Percentiles rank a stretch among this genome's conserved stretches.
These are phyloP conservation scores for Morpho helenor DNA, from an alignment of 2,888 invertebrate species.

Conservation along the genomic window DNA sequence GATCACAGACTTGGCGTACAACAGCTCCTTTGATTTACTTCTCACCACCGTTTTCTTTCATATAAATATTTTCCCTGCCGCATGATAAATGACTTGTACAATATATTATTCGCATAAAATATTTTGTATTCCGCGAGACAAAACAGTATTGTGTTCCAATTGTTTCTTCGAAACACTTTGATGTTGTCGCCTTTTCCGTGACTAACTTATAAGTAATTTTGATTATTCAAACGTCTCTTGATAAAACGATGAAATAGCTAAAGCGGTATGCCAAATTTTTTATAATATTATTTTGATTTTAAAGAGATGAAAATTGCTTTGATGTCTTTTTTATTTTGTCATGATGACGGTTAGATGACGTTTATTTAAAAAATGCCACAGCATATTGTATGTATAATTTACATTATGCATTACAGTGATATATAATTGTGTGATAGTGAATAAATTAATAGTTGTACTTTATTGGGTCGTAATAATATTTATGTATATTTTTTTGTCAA, in stretches of 20 bases:
- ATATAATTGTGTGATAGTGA: neutral
- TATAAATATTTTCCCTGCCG: slow-evolving; percentile 35
- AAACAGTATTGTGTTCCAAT: slow-evolving; percentile 30
- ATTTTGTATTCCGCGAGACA: slow-evolving; percentile 30
- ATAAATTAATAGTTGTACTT: too few species aligned
- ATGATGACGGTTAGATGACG: slow-evolving; percentile 6
- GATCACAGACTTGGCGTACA: slow-evolving; percentile 60
- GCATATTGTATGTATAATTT: neutral
- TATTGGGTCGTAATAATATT: too few species aligned
- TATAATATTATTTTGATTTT: slow-evolving; percentile 15
- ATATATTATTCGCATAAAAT: slow-evolving; percentile 25
- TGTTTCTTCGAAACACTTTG: slow-evolving; percentile 26
- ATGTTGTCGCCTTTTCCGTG: slow-evolving; percentile 25
- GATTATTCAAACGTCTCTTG: slow-evolving; percentile 20
- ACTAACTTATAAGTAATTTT: slow-evolving; percentile 21
- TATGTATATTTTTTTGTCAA: too few species aligned
- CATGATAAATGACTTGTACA: slow-evolving; percentile 33
- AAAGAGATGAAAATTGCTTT: slow-evolving; percentile 16
- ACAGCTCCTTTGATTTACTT: slow-evolving; percentile 66
- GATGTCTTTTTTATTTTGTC: slow-evolving; percentile 16
- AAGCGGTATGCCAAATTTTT: slow-evolving; percentile 17
- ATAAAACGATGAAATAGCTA: slow-evolving; percentile 27
- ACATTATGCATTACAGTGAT: neutral
- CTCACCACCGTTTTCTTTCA: slow-evolving; percentile 50
- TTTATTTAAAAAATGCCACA: slow-evolving; percentile 6